phyloP scores from a whole-genome alignment of 2,797 vertebrate genomes.

The Salarias fasciatus region DNA sequence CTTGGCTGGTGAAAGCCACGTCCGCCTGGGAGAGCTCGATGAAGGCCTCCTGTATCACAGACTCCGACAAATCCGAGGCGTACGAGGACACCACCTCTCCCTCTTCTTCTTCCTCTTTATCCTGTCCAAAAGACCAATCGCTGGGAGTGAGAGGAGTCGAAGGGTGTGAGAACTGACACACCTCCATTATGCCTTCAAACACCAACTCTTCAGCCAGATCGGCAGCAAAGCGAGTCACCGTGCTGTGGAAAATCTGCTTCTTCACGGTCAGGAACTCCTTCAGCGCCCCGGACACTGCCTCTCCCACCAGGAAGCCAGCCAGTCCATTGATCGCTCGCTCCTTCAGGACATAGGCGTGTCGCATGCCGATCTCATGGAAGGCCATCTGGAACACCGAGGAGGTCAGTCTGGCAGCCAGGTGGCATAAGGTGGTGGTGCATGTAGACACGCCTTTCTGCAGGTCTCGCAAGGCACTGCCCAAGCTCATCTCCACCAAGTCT shows the following conservation, averaged over 20 bases:
- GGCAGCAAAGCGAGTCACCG: constrained; percentile 90
- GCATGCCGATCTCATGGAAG: constrained; percentile 95
- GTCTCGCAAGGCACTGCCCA: constrained; percentile 94
- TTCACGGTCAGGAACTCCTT: constrained; percentile 92
- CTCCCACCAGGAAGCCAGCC: constrained; percentile 91
- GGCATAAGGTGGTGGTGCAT: constrained; percentile 93
- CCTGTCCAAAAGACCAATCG: constrained; percentile 74
- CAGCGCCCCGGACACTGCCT: constrained; percentile 92
- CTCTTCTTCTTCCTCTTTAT: constrained; percentile 83
- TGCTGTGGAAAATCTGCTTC: constrained; percentile 94
- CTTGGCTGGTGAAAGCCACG: constrained; percentile 91
- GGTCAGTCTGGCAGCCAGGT: constrained; percentile 92
- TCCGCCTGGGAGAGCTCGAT: constrained; percentile 96
- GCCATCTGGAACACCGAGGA: constrained; percentile 97
- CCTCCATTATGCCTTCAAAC: constrained; percentile 99
- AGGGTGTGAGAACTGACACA: constrained; percentile 96
- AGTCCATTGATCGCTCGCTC: constrained; percentile 91
- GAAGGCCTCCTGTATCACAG: constrained; percentile 98
- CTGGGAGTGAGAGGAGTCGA: constrained; percentile 86
- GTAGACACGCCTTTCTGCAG: constrained; percentile 94
- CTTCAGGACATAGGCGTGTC: constrained; percentile 89
- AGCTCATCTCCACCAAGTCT: constrained; percentile 95
- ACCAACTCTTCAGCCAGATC: constrained; percentile 96
- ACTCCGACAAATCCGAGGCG: constrained; percentile 95
- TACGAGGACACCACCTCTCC: constrained; percentile 92